These are phyloP conservation scores for Alca torda DNA, from an alignment of 2,797 vertebrate species.

Conservation along the genomic window DNA sequence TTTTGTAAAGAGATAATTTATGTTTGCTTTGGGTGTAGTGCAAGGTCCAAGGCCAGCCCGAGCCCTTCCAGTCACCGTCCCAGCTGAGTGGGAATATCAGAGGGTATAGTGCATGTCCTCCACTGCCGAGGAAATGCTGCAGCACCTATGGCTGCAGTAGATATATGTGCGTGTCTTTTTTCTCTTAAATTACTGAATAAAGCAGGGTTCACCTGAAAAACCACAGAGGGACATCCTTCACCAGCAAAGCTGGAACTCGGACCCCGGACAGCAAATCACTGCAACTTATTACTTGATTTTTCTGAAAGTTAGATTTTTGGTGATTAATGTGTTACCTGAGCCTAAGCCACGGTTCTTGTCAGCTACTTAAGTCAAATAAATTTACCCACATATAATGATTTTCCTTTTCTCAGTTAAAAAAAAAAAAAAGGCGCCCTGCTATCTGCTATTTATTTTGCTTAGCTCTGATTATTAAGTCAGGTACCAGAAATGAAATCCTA, in stretches of 20 bases:
- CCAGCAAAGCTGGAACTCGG: background rate
- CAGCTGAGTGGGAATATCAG: background rate
- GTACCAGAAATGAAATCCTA: background rate
- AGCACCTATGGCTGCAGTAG: background rate
- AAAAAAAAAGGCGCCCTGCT: background rate
- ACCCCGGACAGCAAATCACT: background rate
- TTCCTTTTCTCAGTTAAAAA: background rate
- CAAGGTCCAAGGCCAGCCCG: background rate
- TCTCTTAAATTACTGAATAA: background rate
- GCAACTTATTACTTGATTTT: background rate
- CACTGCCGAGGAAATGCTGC: background rate
- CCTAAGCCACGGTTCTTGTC: background rate
- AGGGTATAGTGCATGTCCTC: background rate
- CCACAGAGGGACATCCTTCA: background rate
- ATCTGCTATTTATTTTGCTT: background rate
- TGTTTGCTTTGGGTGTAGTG: background rate
- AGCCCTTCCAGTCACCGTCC: background rate
- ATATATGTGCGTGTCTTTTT: background rate
- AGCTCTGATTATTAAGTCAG: background rate
- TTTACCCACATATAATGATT: background rate
- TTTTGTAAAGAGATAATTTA: constrained; percentile 42
- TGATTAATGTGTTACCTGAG: background rate
- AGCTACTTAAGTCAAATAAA: background rate
- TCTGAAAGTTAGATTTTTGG: background rate
- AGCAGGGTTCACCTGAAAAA: background rate